Evolutionary conservation across 64 coral and sea anemone species (phyloP).

Genomic region (Stylophora pistillata): DNA sequence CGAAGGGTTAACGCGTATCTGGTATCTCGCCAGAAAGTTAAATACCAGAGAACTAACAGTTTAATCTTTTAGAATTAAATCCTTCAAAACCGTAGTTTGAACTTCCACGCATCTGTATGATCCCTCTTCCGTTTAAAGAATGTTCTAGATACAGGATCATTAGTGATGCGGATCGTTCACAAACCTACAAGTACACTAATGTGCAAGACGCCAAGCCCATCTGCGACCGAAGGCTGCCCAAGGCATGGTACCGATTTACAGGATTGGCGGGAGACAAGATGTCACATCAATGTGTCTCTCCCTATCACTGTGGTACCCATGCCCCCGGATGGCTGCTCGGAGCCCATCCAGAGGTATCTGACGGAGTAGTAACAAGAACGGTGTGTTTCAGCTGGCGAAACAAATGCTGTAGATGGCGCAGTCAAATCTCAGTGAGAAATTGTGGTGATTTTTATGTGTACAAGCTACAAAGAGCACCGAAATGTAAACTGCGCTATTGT

Average conservation of each 20-base stretch:
- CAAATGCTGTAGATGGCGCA: not conserved
- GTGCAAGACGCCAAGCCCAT: not conserved
- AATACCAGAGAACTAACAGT: too few species aligned
- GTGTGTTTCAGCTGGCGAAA: constrained; percentile 31
- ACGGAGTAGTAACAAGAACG: not conserved
- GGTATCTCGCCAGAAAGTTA: too few species aligned
- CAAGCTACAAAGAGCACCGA: constrained; percentile 1
- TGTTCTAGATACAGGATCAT: not conserved
- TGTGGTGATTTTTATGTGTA: constrained; percentile 29
- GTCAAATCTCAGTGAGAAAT: constrained; percentile 3
- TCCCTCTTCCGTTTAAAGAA: not conserved
- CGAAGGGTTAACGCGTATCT: too few species aligned
- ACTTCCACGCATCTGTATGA: not conserved
- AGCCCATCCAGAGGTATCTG: not conserved
- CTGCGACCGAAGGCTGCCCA: not conserved
- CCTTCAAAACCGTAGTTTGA: too few species aligned
- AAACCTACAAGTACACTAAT: not conserved
- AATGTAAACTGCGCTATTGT: constrained; percentile 35
- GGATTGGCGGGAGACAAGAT: constrained; percentile 6
- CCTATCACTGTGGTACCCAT: not conserved
- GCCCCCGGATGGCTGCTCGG: constrained; percentile 9
- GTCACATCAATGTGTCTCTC: not conserved
- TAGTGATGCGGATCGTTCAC: not conserved
- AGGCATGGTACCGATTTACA: constrained; percentile 11
- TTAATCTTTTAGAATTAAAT: too few species aligned